Evolutionary conservation across 2,888 invertebrate species (phyloP), one percentile per base, ranked within the genome.

Genomic region (Deilephila elpenor): DNA sequence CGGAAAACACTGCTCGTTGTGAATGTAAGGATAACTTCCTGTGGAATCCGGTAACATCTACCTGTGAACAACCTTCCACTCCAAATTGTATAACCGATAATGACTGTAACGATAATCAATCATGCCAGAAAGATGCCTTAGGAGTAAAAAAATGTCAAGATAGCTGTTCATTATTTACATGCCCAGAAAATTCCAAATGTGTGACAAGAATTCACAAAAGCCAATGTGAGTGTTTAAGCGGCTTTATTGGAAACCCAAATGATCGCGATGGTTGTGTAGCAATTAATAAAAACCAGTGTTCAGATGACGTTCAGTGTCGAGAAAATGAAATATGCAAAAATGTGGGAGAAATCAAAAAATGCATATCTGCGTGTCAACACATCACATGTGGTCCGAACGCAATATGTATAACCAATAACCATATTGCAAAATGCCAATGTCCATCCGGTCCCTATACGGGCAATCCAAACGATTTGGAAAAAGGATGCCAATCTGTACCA

Each of bases 171-270:
- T 96, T 97, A 81, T 98, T 97, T 85, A 98, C 97, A 29, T 98
- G 98, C 79, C 97, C 98, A 0, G 95, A 96, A 73, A 98, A 98
- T 89, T 97, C 98, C 0, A 96, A 97, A 76, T 98, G 98, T 90
- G 90, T 97, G 3, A 96, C 97, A 0, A 95, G 92, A 76, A 95
- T 95, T 74, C 98, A 98, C 83, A 95, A 95, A 83, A 97, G 97
- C 62, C 96, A 96, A 83, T 99, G 99, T 86, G 97, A 97, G 84
- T 99, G 99, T 86, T 92, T 97, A 25, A 92, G 96, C 59, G 98
- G 98, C 5, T 99, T 96, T 88, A 96, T 96, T 17, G 99, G 99
- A 59, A 98, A 99, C 93, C 98, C 98, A 25, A 98, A 98, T 83
- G 97, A 98, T 85, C 96, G 98, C 34, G 96, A 96, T 78, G 98